phyloP scores from a whole-genome alignment of 2,797 vertebrate species.

The Sandelia bainsii region DNA sequence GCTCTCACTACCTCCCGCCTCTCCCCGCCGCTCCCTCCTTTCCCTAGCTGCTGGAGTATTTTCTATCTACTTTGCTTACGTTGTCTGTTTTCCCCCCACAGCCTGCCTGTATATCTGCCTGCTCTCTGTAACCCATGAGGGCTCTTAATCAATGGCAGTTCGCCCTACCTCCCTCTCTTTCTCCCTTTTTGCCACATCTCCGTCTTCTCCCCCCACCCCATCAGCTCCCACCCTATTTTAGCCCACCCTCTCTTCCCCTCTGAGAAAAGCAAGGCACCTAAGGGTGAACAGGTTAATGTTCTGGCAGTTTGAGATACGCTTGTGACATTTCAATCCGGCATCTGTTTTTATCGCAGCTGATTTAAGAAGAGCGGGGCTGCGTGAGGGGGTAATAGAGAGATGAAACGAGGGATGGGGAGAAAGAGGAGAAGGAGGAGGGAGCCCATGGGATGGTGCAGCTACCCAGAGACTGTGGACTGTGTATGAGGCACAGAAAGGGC shows the following conservation, averaged over 20 bases:
- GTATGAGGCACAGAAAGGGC: slow-evolving; percentile 53
- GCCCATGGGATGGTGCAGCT: slow-evolving; percentile 45
- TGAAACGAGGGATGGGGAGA: slow-evolving; percentile 40
- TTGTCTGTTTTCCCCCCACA: slow-evolving; percentile 34
- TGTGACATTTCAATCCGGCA: slow-evolving; percentile 87
- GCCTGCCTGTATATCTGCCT: slow-evolving; percentile 58
- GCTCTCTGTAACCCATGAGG: slow-evolving; percentile 65
- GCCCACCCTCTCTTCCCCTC: slow-evolving; percentile 16
- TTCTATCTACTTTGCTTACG: slow-evolving; percentile 66
- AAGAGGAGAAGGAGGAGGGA: slow-evolving; percentile 29
- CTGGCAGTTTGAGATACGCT: slow-evolving; percentile 88
- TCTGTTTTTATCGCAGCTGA: slow-evolving; percentile 86
- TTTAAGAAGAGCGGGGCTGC: slow-evolving; percentile 77
- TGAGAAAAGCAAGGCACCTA: slow-evolving; percentile 71
- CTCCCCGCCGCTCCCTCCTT: slow-evolving; percentile 12
- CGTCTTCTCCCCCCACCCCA: slow-evolving; percentile 12
- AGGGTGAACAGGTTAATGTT: slow-evolving; percentile 87
- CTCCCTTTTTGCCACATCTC: not conserved
- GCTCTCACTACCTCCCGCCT: slow-evolving; percentile 16
- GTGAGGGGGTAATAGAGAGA: slow-evolving; percentile 52
- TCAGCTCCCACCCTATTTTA: not conserved
- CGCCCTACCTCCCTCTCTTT: slow-evolving; percentile 36
- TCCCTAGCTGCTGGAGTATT: slow-evolving; percentile 40
- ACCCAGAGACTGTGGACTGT: slow-evolving; percentile 49
- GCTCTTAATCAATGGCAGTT: slow-evolving; percentile 82